phyloP scores from a whole-genome alignment of 1,140 invertebrate species.

The Theocolax elegans region DNA sequence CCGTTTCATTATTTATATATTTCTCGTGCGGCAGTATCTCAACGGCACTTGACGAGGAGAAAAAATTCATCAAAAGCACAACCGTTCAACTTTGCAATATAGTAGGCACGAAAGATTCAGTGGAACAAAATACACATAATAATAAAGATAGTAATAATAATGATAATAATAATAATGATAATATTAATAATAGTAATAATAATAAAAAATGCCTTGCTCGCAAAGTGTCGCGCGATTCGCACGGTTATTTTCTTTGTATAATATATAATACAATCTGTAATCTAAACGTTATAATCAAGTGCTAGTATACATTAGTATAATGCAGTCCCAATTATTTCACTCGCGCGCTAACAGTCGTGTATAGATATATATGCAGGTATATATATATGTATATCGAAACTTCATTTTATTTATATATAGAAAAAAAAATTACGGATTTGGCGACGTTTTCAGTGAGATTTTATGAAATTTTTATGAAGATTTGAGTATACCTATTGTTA shows the following conservation, averaged over 20 bases:
- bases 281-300: constrained; percentile 41
- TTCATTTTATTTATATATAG: no score
- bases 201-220: constrained; percentile 10
- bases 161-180: no score
- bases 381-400: no score
- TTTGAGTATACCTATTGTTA: no score
- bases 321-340: constrained; percentile 37
- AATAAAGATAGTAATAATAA: no score
- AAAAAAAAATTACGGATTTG: no score
- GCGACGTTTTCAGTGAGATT: no score
- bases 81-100: neutral
- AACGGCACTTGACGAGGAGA: constrained; percentile 21
- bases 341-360: no score
- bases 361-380: no score
- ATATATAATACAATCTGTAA: constrained; percentile 46
- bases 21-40: constrained; percentile 6
- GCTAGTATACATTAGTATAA: constrained; percentile 34
- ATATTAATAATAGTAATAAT: no score
- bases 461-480: no score
- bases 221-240: constrained; percentile 10
- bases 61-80: constrained; percentile 20
- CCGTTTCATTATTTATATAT: neutral
- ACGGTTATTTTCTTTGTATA: constrained; percentile 16
- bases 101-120: constrained; percentile 17
- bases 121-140: no score